Percentiles rank a stretch among this genome's conserved stretches.
Conservation (phyloP, 2,888 invertebrate genomes). For the Micoletzkya japonica region DNA sequence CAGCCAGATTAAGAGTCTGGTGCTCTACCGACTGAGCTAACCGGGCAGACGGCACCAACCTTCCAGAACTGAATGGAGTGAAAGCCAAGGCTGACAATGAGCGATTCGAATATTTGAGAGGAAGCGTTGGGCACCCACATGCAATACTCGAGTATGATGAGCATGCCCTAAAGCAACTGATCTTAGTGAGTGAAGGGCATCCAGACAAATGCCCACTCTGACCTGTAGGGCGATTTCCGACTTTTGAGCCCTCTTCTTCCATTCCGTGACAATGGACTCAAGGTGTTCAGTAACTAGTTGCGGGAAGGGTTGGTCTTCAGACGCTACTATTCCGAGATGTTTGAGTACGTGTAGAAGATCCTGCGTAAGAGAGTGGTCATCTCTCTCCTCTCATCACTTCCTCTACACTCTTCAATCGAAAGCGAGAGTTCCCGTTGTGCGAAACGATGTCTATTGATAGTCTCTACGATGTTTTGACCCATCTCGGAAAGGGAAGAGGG, state of each 20-base stretch:
- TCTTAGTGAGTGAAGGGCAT: background rate
- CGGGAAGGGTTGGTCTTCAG: conserved; percentile 15
- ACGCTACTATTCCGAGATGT: conserved; percentile 12
- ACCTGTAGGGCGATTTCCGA: conserved; percentile 28
- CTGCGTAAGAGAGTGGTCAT: too few relatives aligned
- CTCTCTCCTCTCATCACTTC: too few relatives aligned
- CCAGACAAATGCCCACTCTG: background rate
- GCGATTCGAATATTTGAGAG: conserved; percentile 50
- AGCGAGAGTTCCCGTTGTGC: too few relatives aligned
- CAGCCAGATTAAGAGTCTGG: conserved; percentile 47
- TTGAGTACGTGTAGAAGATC: conserved; percentile 24
- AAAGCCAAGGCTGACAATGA: conserved; percentile 54
- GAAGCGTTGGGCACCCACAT: conserved; percentile 49
- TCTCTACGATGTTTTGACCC: too few relatives aligned
- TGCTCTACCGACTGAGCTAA: conserved; percentile 48
- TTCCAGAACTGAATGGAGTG: conserved; percentile 48
- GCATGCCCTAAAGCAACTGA: conserved; percentile 44
- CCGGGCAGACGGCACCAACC: conserved; percentile 28
- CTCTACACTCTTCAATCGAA: too few relatives aligned
- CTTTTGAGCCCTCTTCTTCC: conserved; percentile 23
- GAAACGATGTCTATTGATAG: too few relatives aligned
- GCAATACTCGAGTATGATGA: conserved; percentile 58
- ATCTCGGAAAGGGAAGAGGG: too few relatives aligned
- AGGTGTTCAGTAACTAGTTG: conserved; percentile 18
- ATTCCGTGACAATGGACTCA: conserved; percentile 14